Evolutionary conservation across 2,113 vertebrate genomes (phyloP).

Genomic region (Oenanthe oenanthe): DNA sequence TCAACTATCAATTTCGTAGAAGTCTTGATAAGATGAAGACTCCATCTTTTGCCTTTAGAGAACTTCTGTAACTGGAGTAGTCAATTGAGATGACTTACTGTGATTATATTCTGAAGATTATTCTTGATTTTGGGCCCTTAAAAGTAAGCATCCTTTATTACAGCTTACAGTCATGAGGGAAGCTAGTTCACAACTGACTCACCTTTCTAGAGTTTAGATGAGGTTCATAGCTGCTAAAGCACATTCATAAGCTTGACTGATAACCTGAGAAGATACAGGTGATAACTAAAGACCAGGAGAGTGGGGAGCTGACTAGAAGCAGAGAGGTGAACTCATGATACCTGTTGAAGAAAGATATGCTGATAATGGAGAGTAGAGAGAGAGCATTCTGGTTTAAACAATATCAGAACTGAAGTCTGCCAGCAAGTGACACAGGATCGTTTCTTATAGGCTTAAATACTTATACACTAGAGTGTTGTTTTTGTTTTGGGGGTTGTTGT

Average conservation of each 20-base stretch:
- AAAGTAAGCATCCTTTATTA: not conserved
- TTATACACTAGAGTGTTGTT: not conserved
- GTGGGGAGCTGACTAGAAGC: not conserved
- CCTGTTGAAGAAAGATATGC: not conserved
- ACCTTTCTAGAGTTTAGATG: not conserved
- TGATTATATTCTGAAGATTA: not conserved
- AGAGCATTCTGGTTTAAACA: not conserved
- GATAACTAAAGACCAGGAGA: not conserved
- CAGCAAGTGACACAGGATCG: rapidly evolving
- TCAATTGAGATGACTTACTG: not conserved
- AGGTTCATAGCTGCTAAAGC: not conserved
- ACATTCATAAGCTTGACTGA: not conserved
- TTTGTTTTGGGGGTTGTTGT: not conserved
- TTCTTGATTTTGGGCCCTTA: not conserved
- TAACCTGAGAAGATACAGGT: not conserved
- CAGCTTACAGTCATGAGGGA: not conserved
- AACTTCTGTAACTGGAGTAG: not conserved
- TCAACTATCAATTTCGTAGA: not conserved
- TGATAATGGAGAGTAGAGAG: not conserved
- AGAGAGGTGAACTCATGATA: not conserved
- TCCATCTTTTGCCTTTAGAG: not conserved
- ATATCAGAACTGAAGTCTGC: not conserved
- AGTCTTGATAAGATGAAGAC: not conserved
- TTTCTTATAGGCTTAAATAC: not conserved
- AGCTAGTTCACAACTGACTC: not conserved